A percentile compares a stretch with the other conserved stretches of the same genome.
Conservation (phyloP, 1,140 invertebrate genomes). For the Neodiprion pinetum region DNA sequence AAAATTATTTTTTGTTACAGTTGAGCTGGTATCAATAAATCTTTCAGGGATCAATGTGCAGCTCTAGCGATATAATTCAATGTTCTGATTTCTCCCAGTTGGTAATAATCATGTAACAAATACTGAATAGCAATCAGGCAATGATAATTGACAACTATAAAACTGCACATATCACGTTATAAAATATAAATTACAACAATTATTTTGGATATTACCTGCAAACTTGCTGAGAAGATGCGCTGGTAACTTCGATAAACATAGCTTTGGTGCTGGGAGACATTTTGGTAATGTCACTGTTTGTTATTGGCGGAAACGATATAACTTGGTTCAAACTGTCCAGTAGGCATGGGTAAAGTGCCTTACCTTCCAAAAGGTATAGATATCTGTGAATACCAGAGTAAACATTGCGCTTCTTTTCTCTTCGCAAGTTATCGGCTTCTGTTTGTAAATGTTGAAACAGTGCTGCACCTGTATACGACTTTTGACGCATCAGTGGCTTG, state of each 20-base stretch:
- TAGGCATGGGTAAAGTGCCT: constrained; percentile 75
- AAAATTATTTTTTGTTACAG: too few species aligned
- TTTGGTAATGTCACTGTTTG: constrained; percentile 82
- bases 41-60: too few species aligned
- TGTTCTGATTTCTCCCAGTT: too few species aligned
- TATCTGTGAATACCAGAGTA: constrained; percentile 85
- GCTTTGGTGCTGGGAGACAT: constrained; percentile 69
- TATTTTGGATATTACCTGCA: constrained; percentile 62
- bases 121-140: too few species aligned
- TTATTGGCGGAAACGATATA: constrained; percentile 85
- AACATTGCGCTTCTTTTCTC: constrained; percentile 81
- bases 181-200: background rate
- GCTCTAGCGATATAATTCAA: too few species aligned
- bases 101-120: too few species aligned
- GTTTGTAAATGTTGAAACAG: constrained; percentile 72
- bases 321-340: constrained; percentile 68
- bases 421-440: constrained; percentile 77
- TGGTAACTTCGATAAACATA: constrained; percentile 83
- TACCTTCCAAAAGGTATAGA: constrained; percentile 79
- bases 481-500: constrained; percentile 69
- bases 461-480: constrained; percentile 68
- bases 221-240: constrained; percentile 67
- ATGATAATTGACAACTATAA: too few species aligned
- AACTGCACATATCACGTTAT: background rate
- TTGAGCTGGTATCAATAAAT: too few species aligned